These are phyloP conservation scores for Felis chaus DNA, from an alignment of 2,113 vertebrate genomes.

Conservation along the genomic window DNA sequence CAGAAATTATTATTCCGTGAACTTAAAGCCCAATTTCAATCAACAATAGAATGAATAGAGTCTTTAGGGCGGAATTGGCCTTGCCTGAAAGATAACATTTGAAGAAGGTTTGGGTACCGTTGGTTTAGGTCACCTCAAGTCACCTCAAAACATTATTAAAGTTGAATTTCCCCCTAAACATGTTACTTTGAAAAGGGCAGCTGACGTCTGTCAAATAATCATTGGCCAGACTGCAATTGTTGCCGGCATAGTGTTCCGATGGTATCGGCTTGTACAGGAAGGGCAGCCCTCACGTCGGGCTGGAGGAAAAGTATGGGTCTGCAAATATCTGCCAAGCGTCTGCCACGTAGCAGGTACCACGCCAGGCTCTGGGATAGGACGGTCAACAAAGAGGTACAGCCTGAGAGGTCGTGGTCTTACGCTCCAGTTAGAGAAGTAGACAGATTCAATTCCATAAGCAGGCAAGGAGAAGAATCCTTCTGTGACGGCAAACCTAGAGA, in stretches of 20 bases:
- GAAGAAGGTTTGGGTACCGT: not conserved
- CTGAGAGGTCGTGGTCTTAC: not conserved
- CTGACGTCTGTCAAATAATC: not conserved
- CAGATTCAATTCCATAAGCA: not conserved
- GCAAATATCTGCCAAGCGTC: not conserved
- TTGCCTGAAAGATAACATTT: not conserved
- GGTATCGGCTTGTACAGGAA: not conserved
- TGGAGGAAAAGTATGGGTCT: not conserved
- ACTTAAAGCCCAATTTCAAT: not conserved
- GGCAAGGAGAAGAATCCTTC: not conserved
- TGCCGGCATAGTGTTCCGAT: not conserved
- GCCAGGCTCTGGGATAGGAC: not conserved
- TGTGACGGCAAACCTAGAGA: not conserved
- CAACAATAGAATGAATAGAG: not conserved
- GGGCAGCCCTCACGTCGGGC: not conserved
- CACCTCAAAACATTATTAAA: not conserved
- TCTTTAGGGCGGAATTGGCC: not conserved
- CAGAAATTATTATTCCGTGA: not conserved
- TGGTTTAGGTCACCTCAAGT: not conserved
- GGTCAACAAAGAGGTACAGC: rapidly evolving
- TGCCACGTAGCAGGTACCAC: rapidly evolving
- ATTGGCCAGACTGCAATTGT: not conserved
- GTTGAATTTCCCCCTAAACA: not conserved
- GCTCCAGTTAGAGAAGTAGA: not conserved
- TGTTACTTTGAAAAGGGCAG: not conserved